Evolutionary conservation across 2,113 vertebrate species (phyloP), one percentile per base, ranked within the genome.

Genomic region (Tachysurus fulvidraco): DNA sequence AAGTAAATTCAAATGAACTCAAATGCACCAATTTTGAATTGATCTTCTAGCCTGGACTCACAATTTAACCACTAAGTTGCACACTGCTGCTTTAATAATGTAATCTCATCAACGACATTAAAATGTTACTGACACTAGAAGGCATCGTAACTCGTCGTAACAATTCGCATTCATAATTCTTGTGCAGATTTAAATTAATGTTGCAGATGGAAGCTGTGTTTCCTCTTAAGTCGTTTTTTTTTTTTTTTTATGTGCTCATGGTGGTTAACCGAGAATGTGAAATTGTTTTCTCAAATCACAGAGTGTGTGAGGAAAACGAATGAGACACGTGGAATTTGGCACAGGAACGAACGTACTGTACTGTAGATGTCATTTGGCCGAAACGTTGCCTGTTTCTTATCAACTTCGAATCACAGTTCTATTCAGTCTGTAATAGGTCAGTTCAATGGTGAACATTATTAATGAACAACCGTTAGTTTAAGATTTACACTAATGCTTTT

Each of bases 251-350:
- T 84, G 46, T 91, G 92, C 89, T 86, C 83, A 90, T 88, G 87
- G 93, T 88, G 92, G 94, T 94, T 93, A 93, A 94, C 94, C 93
- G 91, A 88, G 83, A 73, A 90, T 92, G 91, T 93, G 85, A 93
- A 93, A 92, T 91, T 83, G 89, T 93, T 93, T 92, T 93, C 91
- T 91, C 84, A 92, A 92, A 91, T 91, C 91, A 19, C 89, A 1
- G 80, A 60, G 89, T 79, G 90, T 90, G 89, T 88, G 85, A 88
- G 83, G 67, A 88, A 88, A 88, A 89, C 77, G 78, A 86, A 77
- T 54, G 41, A 74, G 85, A 83, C 7, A 57, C 8, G 10, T 36
- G 28, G 54, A 57, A 79, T 50, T 64, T 57, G 36, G 62, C 62
- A 57, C 13, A 30, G 52, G 52, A 79, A 57, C 21, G 1, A 57